A percentile compares a stretch with the other conserved stretches of the same genome.
Evolutionary conservation across 2,888 invertebrate species (phyloP).

Genomic region (Drosophila seclusa): DNA sequence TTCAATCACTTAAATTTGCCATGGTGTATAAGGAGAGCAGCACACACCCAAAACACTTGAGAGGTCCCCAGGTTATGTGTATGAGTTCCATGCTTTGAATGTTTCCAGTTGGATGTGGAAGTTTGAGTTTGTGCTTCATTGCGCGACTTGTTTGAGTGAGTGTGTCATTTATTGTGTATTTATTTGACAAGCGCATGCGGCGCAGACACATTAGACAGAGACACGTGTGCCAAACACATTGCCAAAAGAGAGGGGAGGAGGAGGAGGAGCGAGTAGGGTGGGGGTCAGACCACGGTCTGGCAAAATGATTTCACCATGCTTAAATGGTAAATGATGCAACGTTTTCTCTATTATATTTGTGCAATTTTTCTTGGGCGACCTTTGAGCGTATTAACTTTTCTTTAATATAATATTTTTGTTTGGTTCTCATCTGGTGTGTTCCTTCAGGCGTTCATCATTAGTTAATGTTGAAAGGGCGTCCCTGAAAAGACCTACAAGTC

Average conservation of each 20-base stretch:
- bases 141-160: constrained; percentile 57
- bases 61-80: constrained; percentile 44
- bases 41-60: constrained; percentile 50
- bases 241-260: background rate
- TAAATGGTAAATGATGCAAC: constrained; percentile 66
- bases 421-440: constrained; percentile 32
- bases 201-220: constrained; percentile 45
- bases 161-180: constrained; percentile 74
- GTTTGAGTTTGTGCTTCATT: constrained; percentile 25
- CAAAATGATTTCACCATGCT: constrained; percentile 38
- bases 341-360: constrained; percentile 50
- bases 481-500: constrained; percentile 8
- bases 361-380: constrained; percentile 46
- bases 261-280: background rate
- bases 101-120: background rate
- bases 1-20: constrained; percentile 65
- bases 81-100: constrained; percentile 10
- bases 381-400: constrained; percentile 43
- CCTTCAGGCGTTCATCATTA: constrained; percentile 50
- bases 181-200: constrained; percentile 68
- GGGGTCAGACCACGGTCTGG: constrained; percentile 8
- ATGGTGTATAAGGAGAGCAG: constrained; percentile 21
- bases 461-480: constrained; percentile 61
- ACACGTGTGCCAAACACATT: constrained; percentile 36
- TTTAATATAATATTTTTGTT: constrained; percentile 6